Evolutionary conservation across 2,113 vertebrate species (phyloP).

Genomic region (Sturnira hondurensis): DNA sequence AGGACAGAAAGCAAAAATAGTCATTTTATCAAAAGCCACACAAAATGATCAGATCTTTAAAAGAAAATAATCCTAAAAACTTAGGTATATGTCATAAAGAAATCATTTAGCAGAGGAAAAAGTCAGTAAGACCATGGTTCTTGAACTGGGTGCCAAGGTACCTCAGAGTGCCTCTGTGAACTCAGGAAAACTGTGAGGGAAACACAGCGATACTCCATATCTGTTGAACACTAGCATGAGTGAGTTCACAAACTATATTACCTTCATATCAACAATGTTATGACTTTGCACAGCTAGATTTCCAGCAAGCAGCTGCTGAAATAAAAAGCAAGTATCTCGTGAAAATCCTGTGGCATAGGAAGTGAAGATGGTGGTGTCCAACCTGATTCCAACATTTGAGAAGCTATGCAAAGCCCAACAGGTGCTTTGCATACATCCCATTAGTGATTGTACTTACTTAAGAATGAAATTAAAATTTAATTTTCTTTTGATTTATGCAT

Average conservation of each 20-base stretch:
- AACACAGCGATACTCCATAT: accelerated
- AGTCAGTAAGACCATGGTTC: not conserved
- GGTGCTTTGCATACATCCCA: too few species aligned
- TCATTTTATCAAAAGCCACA: not conserved
- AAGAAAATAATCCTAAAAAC: not conserved
- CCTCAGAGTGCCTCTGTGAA: not conserved
- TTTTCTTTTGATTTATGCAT: not conserved
- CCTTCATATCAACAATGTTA: too few species aligned
- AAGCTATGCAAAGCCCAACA: not conserved
- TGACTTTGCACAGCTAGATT: not conserved
- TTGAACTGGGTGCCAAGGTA: not conserved
- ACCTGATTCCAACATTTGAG: not conserved
- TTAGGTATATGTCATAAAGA: not conserved
- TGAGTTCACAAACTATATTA: not conserved
- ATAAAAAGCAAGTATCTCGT: too few species aligned
- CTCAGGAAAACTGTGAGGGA: not conserved
- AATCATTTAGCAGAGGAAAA: not conserved
- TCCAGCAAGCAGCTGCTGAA: not conserved
- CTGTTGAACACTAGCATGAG: too few species aligned
- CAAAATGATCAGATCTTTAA: not conserved
- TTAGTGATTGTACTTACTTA: not conserved
- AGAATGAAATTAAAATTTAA: not conserved
- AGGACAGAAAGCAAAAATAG: not conserved
- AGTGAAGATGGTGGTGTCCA: not conserved
- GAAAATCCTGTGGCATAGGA: not conserved